Evolutionary conservation across 2,113 vertebrate genomes (phyloP).

Genomic region (Uria aalge): DNA sequence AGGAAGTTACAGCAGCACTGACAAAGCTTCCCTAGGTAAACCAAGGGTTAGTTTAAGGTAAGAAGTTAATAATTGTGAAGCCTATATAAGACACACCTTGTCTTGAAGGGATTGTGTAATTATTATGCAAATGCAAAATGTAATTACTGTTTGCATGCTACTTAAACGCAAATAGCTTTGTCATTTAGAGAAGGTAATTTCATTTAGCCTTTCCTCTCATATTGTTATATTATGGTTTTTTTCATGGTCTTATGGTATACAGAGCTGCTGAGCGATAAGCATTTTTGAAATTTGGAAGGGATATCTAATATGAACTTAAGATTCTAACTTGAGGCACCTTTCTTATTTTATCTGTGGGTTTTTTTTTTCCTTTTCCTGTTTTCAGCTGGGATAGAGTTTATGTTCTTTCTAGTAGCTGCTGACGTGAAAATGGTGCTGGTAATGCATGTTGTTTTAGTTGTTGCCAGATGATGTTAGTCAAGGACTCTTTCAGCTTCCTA

Average conservation of each 20-base stretch:
- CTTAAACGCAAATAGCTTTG: constrained; percentile 28
- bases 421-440: not conserved
- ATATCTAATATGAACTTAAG: not conserved
- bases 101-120: constrained; percentile 3
- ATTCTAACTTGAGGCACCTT: not conserved
- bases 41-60: not conserved
- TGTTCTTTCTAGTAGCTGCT: not conserved
- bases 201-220: constrained; percentile 3
- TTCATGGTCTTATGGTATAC: not conserved
- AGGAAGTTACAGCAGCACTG: not conserved
- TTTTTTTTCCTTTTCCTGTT: not conserved
- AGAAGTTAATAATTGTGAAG: not conserved
- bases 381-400: not conserved
- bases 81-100: not conserved
- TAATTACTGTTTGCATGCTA: constrained; percentile 10
- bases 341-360: not conserved
- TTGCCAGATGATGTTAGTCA: not conserved
- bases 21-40: not conserved
- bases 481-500: not conserved
- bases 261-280: not conserved
- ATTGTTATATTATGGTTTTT: not conserved
- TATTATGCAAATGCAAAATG: constrained; percentile 8
- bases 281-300: not conserved
- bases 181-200: constrained; percentile 27
- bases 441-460: not conserved